Percentiles rank a stretch among this genome's conserved stretches.
Evolutionary conservation across 2,888 invertebrate species (phyloP).

Genomic region (Esperia sulphurella): DNA sequence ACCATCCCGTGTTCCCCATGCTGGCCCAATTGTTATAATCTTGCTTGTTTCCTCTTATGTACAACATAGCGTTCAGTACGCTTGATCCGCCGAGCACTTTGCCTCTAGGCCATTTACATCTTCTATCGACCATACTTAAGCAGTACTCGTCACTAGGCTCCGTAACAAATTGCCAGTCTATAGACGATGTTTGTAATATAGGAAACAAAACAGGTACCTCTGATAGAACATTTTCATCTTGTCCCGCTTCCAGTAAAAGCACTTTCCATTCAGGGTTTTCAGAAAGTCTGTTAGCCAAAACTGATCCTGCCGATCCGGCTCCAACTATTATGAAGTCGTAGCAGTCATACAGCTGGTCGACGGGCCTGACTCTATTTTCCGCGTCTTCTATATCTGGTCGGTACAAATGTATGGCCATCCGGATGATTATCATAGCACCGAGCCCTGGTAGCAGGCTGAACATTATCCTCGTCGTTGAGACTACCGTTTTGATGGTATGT

Average conservation of each 20-base stretch:
- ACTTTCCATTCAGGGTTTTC: constrained; percentile 86
- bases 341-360: constrained; percentile 74
- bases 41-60: constrained; percentile 88
- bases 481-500: constrained; percentile 50
- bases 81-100: constrained; percentile 90
- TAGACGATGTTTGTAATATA: constrained; percentile 83
- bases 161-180: constrained; percentile 91
- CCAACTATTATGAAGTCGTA: constrained; percentile 92
- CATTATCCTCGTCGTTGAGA: constrained; percentile 82
- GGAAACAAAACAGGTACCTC: constrained; percentile 87
- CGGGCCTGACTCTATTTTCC: constrained; percentile 77
- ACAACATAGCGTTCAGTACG: constrained; percentile 93
- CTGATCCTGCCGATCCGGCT: constrained; percentile 90
- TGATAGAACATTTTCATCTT: constrained; percentile 84
- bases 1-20: constrained; percentile 88
- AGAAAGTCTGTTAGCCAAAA: constrained; percentile 87
- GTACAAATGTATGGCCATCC: constrained; percentile 81
- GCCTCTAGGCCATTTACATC: constrained; percentile 88
- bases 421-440: constrained; percentile 81
- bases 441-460: constrained; percentile 83
- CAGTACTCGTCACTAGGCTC: constrained; percentile 85
- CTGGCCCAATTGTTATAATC: constrained; percentile 93
- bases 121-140: constrained; percentile 81
- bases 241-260: constrained; percentile 89
- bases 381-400: constrained; percentile 86